Evolutionary conservation across 2,113 vertebrate species (phyloP).

Genomic region (Siniperca chuatsi): DNA sequence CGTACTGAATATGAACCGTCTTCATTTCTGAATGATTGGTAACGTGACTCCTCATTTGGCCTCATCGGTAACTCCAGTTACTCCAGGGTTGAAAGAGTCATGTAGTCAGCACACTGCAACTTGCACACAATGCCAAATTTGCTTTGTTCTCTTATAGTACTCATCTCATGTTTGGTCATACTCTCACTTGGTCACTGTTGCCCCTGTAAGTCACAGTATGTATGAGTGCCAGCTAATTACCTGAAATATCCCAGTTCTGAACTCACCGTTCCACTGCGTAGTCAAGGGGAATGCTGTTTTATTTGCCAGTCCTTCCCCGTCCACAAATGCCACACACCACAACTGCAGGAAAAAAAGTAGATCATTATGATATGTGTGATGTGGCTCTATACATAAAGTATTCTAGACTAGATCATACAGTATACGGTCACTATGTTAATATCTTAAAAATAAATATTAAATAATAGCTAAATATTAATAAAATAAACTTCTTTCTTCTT

Average conservation of each 20-base stretch:
- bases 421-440: not conserved
- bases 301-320: slow-evolving; percentile 18
- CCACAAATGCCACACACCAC: slow-evolving; percentile 7
- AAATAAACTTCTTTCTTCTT: not conserved
- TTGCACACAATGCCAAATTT: not conserved
- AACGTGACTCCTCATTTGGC: slow-evolving; percentile 50
- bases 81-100: slow-evolving; percentile 24
- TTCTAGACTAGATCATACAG: not conserved
- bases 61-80: slow-evolving; percentile 27
- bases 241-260: slow-evolving; percentile 1
- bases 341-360: slow-evolving; percentile 40
- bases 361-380: not conserved
- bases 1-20: slow-evolving; percentile 19
- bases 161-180: not conserved
- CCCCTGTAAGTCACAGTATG: not conserved
- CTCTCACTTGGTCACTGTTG: not conserved
- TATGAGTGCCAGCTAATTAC: not conserved
- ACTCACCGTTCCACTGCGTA: slow-evolving; percentile 62
- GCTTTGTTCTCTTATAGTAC: not conserved
- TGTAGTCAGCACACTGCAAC: slow-evolving; percentile 25
- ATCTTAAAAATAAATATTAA: not conserved
- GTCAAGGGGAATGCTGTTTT: slow-evolving; percentile 10
- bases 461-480: not conserved
- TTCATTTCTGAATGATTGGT: slow-evolving; percentile 45
- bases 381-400: not conserved